Base-by-base conservation (phyloP, 2,113 vertebrate species). In the Brachypodius melanocephalos region DNA sequence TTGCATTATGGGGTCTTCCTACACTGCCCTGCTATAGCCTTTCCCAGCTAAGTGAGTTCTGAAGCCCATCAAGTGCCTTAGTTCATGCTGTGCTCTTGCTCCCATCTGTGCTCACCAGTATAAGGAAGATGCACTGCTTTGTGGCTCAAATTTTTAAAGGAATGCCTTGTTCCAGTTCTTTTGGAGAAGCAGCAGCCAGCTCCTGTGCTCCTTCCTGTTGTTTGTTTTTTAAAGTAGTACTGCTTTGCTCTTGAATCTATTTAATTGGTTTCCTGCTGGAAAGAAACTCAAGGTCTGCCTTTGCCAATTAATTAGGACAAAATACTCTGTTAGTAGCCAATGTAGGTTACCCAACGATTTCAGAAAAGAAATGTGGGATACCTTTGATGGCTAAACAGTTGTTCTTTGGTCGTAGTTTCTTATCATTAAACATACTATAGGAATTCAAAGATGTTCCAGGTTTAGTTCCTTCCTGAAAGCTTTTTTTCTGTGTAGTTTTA, bases 241-340 rank as follows among this genome's bases (percentile, higher is more conserved):
- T 65, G 17, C 15, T 73, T 88, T 85, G 63, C 51, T 92, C 42
- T 77, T 84, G 29, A 86, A 58, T 93, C 42, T 90, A 5, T 88
- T 83, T 79, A 77, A 90, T 80, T 88, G 38, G 34, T 66, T 86
- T 94, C 84, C 63, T 92, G 76, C 51, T 94, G 80, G 67, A 94
- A 84, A 57, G 79, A 90, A 94, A 49, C 49, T 73, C 7, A 69
- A 80, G 51, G 26, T 34, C 75, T 86, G 28, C 32, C 11, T 69
- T 92, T 89, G 59, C 51, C 49, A 90, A 80, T 95, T 92, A 80
- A 69, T 38, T 85, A 32, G 34, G 49, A 29, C n/a, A 88, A 65
- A 68, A 68, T 73, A 49, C 17, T 78, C 24, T 43, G 12, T 73
- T 69, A 40, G 17, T 9, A 68, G 36, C 42, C 63, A 74, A 43